Evolutionary conservation across 2,888 invertebrate species (phyloP).

Genomic region (Tridacna crocea): DNA sequence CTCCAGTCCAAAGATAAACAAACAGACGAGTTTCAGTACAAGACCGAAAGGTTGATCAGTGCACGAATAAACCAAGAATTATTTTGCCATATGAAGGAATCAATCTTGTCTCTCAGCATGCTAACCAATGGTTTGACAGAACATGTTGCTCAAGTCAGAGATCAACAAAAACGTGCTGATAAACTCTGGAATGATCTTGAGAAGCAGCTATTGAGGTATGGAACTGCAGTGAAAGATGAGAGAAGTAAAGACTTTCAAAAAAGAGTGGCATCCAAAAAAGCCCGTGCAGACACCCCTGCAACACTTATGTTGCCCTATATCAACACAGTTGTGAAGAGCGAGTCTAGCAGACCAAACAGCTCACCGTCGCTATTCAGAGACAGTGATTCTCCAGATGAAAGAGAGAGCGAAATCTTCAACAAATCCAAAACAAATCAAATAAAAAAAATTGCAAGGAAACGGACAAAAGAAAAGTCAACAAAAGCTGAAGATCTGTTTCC

Average conservation of each 20-base stretch:
- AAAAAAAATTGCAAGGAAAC: conserved; percentile 20
- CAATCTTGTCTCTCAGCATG: conserved; percentile 2
- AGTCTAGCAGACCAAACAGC: conserved; percentile 15
- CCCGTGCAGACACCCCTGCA: neutral
- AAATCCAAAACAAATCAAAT: conserved; percentile 20
- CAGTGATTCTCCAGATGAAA: neutral
- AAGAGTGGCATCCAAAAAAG: neutral
- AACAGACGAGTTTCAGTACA: neutral
- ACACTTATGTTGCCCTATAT: neutral
- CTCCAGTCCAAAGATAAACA: neutral
- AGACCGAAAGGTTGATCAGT: neutral
- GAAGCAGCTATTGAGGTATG: neutral
- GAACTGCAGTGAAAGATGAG: neutral
- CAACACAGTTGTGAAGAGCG: neutral
- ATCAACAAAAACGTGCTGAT: conserved; percentile 3
- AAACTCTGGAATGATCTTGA: conserved; percentile 11
- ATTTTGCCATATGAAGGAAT: conserved; percentile 26
- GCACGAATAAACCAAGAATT: conserved; percentile 8
- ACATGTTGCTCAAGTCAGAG: conserved; percentile 1
- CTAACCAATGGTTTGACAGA: conserved; percentile 17
- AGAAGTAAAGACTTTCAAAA: neutral
- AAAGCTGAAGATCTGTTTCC: conserved; percentile 19
- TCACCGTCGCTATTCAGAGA: conserved; percentile 9
- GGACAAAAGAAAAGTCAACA: conserved; percentile 18
- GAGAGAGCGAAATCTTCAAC: conserved; percentile 25